These are phyloP conservation scores for Tragopan temminckii DNA, from an alignment of 2,797 vertebrate genomes.

Conservation along the genomic window DNA sequence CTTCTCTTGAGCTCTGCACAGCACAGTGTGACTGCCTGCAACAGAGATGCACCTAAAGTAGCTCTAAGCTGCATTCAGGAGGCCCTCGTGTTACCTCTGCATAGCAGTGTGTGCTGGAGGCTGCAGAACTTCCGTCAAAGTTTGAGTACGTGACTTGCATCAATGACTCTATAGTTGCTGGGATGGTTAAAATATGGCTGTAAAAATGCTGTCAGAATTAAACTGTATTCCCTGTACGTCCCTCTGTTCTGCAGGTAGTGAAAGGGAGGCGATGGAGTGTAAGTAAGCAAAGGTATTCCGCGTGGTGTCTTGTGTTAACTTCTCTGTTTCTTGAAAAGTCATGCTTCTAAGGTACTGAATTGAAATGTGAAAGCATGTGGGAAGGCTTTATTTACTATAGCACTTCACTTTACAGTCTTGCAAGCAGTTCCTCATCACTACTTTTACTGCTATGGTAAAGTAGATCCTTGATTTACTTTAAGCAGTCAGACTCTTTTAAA, in stretches of 20 bases:
- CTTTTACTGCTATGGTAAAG: slow-evolving; percentile 10
- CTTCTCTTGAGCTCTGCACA: not conserved
- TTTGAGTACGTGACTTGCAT: not conserved
- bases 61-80: not conserved
- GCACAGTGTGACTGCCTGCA: not conserved
- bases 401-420: not conserved
- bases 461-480: slow-evolving; percentile 17
- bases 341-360: not conserved
- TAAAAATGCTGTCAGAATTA: not conserved
- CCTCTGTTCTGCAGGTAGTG: not conserved
- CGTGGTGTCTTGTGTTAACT: not conserved
- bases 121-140: not conserved
- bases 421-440: not conserved
- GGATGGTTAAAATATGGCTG: not conserved
- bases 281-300: not conserved
- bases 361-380: not conserved
- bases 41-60: too few relatives aligned
- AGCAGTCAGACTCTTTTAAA: not conserved
- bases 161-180: not conserved
- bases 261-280: not conserved
- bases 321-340: not conserved
- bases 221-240: not conserved
- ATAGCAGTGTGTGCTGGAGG: too few relatives aligned
- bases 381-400: not conserved
- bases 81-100: fast-evolving